Evolutionary conservation across 2,113 vertebrate species (phyloP).

Genomic region (Pontoporia blainvillei): DNA sequence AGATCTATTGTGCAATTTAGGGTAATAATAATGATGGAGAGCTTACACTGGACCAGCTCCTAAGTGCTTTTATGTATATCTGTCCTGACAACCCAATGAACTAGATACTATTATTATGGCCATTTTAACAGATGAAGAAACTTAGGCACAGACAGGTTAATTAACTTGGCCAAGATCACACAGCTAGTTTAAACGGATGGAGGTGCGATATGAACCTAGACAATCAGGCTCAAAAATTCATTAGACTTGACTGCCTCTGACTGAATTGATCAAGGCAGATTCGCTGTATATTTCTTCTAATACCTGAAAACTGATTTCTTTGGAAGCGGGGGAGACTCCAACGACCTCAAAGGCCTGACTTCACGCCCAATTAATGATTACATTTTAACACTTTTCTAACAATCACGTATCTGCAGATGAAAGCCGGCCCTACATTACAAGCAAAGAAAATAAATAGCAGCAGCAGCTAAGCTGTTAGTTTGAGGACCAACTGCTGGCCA

Average conservation of each 20-base stretch:
- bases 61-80: not conserved
- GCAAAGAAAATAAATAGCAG: not conserved
- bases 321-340: not conserved
- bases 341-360: not conserved
- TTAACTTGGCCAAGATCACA: not conserved
- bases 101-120: not conserved
- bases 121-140: not conserved
- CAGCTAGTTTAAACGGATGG: not conserved
- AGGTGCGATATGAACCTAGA: not conserved
- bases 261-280: not conserved
- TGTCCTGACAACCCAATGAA: not conserved
- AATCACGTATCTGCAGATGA: not conserved
- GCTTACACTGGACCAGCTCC: not conserved
- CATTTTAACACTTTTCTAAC: not conserved
- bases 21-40: not conserved
- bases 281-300: not conserved
- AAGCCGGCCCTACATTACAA: not conserved
- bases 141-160: not conserved
- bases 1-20: constrained; percentile 21
- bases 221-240: not conserved
- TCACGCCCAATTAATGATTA: not conserved
- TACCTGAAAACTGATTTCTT: not conserved
- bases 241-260: not conserved
- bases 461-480: not conserved
- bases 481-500: not conserved